Conservation (phyloP, 2,888 invertebrate genomes). For the Sarcophaga caerulescens region DNA sequence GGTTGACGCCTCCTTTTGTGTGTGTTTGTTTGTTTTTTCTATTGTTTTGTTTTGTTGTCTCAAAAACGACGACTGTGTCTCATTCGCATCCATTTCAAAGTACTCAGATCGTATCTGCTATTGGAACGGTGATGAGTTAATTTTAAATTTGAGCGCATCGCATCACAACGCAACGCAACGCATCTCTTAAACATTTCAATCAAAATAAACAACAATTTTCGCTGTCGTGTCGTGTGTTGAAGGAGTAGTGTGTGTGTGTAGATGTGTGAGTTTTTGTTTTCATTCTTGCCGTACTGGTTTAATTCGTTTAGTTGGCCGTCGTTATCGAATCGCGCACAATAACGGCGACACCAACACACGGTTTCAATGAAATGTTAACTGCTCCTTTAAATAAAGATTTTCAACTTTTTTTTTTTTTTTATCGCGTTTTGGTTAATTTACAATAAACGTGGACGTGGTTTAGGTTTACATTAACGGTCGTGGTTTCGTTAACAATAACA, state of each 20-base stretch:
- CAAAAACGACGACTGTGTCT: conserved; percentile 43
- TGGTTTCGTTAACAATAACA: conserved; percentile 26
- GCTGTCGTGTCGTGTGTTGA: not conserved
- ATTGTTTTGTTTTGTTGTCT: conserved; percentile 28
- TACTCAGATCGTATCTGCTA: conserved; percentile 66
- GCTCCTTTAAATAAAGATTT: not conserved
- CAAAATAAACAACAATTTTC: not conserved
- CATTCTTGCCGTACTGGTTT: conserved; percentile 9
- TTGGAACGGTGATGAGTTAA: conserved; percentile 69
- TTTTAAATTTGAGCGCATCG: conserved; percentile 63
- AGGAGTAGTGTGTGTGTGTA: conserved; percentile 13
- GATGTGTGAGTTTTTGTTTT: conserved; percentile 19
- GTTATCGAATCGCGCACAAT: conserved; percentile 28
- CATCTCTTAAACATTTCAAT: not conserved
- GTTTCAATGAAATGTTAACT: conserved; percentile 28
- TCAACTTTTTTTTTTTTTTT: not conserved
- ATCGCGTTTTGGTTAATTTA: not conserved
- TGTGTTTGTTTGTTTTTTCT: conserved; percentile 13
- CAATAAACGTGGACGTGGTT: not conserved
- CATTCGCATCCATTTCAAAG: conserved; percentile 64
- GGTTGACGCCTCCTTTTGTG: conserved; percentile 60
- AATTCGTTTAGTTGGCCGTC: conserved; percentile 1
- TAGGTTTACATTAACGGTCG: not conserved
- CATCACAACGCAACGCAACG: too few species aligned
- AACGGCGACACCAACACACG: conserved; percentile 20